phyloP scores from a whole-genome alignment of 2,888 invertebrate species.

The Mesochorus sp. region DNA sequence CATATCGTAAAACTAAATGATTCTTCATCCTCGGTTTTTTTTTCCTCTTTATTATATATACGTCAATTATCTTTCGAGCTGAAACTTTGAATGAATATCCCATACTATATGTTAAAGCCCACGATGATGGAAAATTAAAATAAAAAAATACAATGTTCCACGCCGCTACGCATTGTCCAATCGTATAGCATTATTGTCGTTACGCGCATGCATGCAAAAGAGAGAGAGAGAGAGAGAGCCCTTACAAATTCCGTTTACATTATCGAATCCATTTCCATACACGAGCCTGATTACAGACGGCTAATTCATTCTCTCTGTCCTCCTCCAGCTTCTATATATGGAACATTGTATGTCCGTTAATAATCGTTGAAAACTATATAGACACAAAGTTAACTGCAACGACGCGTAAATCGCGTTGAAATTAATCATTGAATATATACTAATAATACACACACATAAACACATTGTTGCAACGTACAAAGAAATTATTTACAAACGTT shows the following conservation, averaged over 20 bases:
- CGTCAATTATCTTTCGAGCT: too few species aligned
- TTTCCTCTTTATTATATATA: too few species aligned
- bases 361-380: conserved; percentile 36
- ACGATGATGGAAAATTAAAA: background rate
- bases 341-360: conserved; percentile 40
- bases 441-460: background rate
- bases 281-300: background rate
- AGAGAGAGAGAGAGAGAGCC: too few species aligned
- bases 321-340: conserved; percentile 11
- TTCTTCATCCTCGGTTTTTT: background rate
- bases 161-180: too few species aligned
- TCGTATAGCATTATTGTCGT: too few species aligned
- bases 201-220: too few species aligned
- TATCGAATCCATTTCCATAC: conserved; percentile 36
- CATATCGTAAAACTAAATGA: background rate
- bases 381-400: background rate
- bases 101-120: conserved; percentile 6
- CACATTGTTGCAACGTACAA: background rate
- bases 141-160: background rate
- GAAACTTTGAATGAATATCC: too few species aligned
- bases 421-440: conserved; percentile 29
- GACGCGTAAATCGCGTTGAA: conserved; percentile 6
- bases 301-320: background rate
- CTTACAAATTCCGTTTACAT: conserved; percentile 16
- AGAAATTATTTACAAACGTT: too few species aligned